Evolutionary conservation across 1,140 invertebrate genomes (phyloP), one percentile per base, ranked within the genome.

Genomic region (Paraescarpia echinospica): DNA sequence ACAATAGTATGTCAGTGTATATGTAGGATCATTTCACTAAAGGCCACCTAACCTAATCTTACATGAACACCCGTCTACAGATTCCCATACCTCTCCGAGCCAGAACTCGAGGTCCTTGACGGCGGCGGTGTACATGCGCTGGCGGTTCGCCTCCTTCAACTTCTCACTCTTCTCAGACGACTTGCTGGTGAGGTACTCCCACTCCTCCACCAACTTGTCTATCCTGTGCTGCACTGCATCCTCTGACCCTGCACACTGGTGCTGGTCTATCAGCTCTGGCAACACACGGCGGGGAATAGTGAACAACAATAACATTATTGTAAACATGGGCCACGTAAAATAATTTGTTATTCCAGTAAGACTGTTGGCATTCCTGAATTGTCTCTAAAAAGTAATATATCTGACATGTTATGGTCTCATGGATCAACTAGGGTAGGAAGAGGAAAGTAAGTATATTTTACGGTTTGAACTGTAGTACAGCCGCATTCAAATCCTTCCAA

Each of bases 31-130:
- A 51, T 51, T 51, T 51, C 48, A 51, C 48, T 51, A 18, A 51
- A 41, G 41, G 41, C 12, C 41, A 18, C 22, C 59, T 31, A 77
- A 77, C 4, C 9, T 27, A 14, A 77, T 77, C 59, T 18, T 77
- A 77, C 59, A 77, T 27, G 33, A 12, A 90, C 27, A 33, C 14
- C 14, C 89, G 89, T 18, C 12, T n/a, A 90, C 89, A 90, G 31
- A 34, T 31, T n/a, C n/a, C 14, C 94, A 91, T 90, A 99, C 98
- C 97, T 99, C 99, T 93, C 99, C 99, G 41, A 99, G 97, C 99
- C 99, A 99, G 96, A 99, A 99, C 96, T 99, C 99, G 93, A 99
- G 97, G 97, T 99, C 99, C 96, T 99, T 99, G 51, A 99, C 99
- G 51, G 99, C 99, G 93, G 99, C 99, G 96, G 99, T 99, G 96